Percentiles rank a stretch among this genome's conserved stretches.
phyloP scores from a whole-genome alignment of 2,113 vertebrate genomes.

The Sterrhoptilus dennistouni region DNA sequence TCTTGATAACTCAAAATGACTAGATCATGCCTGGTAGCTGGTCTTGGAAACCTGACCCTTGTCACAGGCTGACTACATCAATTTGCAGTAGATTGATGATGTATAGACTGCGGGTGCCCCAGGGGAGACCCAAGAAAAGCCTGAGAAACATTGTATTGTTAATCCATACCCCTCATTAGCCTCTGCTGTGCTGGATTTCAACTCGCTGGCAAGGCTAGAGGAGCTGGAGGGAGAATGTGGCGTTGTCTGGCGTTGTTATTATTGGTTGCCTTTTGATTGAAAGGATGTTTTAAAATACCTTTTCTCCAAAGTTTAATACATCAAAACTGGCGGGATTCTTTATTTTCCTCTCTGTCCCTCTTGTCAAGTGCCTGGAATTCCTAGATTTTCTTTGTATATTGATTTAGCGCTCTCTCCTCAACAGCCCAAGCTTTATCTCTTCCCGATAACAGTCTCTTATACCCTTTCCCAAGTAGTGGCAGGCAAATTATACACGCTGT shows the following conservation, averaged over 20 bases:
- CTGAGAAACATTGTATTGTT: constrained; percentile 45
- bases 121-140: constrained; percentile 28
- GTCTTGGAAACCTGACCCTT: constrained; percentile 56
- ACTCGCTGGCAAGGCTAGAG: neutral
- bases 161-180: constrained; percentile 52
- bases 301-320: constrained; percentile 20
- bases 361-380: constrained; percentile 26
- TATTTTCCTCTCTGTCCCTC: neutral
- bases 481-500: neutral
- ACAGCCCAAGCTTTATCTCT: neutral
- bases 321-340: constrained; percentile 11
- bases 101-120: constrained; percentile 20
- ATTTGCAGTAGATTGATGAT: constrained; percentile 57
- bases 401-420: neutral
- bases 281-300: neutral
- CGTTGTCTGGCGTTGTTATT: neutral
- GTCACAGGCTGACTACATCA: constrained; percentile 57
- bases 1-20: constrained; percentile 55
- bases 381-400: constrained; percentile 48
- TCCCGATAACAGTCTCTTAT: neutral
- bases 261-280: constrained; percentile 8
- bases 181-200: constrained; percentile 42
- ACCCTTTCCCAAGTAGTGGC: neutral
- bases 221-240: neutral
- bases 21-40: constrained; percentile 63